Conservation (phyloP, 1,140 invertebrate species). For the Orius laevigatus region DNA sequence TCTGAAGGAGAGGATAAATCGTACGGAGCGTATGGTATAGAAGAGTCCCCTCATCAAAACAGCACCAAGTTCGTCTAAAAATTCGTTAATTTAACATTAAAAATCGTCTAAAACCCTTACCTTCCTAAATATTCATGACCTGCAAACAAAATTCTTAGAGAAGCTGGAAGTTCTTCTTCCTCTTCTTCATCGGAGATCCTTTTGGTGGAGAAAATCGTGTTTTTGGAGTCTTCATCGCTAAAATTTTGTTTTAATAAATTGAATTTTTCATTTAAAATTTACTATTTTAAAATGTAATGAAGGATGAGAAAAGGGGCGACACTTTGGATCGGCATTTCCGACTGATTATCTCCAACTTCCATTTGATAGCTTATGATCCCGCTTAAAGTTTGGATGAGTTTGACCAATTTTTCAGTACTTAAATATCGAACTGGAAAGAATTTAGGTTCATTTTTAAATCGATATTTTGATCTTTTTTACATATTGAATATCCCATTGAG, state of each 20-base stretch:
- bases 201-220: neutral
- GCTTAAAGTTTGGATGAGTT: slow-evolving; percentile 58
- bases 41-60: slow-evolving; percentile 53
- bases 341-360: slow-evolving; percentile 39
- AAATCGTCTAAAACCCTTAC: too few species aligned
- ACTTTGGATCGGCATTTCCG: slow-evolving; percentile 50
- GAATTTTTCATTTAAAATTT: slow-evolving; percentile 4
- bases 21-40: slow-evolving; percentile 60
- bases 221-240: neutral
- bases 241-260: neutral
- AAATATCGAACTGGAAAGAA: slow-evolving; percentile 22
- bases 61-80: slow-evolving; percentile 48
- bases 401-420: slow-evolving; percentile 36
- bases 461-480: neutral
- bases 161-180: slow-evolving; percentile 38
- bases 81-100: too few species aligned
- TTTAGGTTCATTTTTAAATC: neutral
- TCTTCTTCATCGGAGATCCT: slow-evolving; percentile 6
- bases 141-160: slow-evolving; percentile 60
- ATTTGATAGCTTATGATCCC: slow-evolving; percentile 55
- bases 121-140: slow-evolving; percentile 72
- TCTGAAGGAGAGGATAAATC: slow-evolving; percentile 42
- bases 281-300: slow-evolving; percentile 54
- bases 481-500: slow-evolving; percentile 32
- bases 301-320: slow-evolving; percentile 69